phyloP scores from a whole-genome alignment of 2,113 vertebrate species.

The Physeter macrocephalus region DNA sequence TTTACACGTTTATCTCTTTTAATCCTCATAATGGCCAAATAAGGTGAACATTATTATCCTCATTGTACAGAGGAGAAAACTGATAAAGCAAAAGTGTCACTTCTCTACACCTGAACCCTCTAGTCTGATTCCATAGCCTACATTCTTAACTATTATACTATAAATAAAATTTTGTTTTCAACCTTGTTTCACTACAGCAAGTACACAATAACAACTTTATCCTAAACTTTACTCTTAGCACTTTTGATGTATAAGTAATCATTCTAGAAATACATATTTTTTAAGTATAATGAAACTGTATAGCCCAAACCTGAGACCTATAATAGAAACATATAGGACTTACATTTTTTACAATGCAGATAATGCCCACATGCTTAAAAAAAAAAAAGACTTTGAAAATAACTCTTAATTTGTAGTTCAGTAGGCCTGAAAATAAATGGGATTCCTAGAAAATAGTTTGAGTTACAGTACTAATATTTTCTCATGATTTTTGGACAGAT shows the following conservation, averaged over 20 bases:
- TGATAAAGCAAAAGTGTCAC: not conserved
- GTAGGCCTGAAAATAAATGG: not conserved
- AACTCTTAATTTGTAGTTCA: conserved; percentile 11
- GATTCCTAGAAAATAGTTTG: not conserved
- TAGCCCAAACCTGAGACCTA: not conserved
- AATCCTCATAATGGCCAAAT: not conserved
- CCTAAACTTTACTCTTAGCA: conserved; percentile 7
- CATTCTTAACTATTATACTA: not conserved
- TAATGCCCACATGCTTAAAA: not conserved
- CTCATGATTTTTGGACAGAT: not conserved
- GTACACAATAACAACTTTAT: not conserved
- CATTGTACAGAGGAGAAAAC: not conserved
- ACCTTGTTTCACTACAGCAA: conserved; percentile 13
- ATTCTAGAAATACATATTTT: not conserved
- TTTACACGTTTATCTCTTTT: not conserved
- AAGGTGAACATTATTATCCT: not conserved
- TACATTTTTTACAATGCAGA: not conserved
- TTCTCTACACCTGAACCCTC: not conserved
- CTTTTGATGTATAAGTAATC: not conserved
- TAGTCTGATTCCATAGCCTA: not conserved
- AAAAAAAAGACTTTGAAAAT: conserved; percentile 25
- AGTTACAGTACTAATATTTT: not conserved
- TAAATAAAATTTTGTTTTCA: not conserved
- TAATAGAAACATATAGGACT: not conserved
- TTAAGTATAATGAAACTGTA: not conserved